Conservation (phyloP, 2,797 vertebrate genomes). For the Brotula barbata region DNA sequence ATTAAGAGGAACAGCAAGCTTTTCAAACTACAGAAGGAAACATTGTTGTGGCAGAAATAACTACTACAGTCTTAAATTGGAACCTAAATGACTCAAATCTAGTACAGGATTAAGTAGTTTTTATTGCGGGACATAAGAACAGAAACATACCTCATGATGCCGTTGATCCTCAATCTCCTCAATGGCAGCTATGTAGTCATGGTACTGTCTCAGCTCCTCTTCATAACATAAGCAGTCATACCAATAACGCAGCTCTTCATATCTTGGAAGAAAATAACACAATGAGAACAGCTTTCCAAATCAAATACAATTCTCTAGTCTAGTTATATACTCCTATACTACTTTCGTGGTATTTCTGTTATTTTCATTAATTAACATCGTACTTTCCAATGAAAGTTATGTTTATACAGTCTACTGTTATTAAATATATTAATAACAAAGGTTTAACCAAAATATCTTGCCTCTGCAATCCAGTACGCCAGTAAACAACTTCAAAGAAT, state of each 20-base stretch:
- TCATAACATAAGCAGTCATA: slow-evolving; percentile 80
- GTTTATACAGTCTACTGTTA: no score
- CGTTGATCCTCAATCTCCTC: slow-evolving; percentile 66
- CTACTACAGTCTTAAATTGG: background rate
- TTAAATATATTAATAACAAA: no score
- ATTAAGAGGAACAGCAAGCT: slow-evolving; percentile 7
- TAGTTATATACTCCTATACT: no score
- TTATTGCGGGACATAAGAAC: background rate
- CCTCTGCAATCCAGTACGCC: no score
- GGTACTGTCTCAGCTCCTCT: slow-evolving; percentile 77
- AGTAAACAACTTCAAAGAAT: no score
- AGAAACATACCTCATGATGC: slow-evolving; percentile 57
- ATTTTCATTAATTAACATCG: no score
- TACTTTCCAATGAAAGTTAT: no score
- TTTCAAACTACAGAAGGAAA: slow-evolving; percentile 20
- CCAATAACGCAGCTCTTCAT: slow-evolving; percentile 82
- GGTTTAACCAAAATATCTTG: no score
- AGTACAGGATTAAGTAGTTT: background rate
- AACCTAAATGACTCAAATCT: slow-evolving; percentile 7
- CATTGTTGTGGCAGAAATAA: slow-evolving; percentile 10
- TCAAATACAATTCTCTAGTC: background rate
- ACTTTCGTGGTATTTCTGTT: no score
- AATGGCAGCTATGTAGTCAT: slow-evolving; percentile 71
- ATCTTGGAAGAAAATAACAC: slow-evolving; percentile 57
- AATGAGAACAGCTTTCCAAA: background rate